These are phyloP conservation scores for Actias luna DNA, from an alignment of 2,888 invertebrate genomes.

Conservation along the genomic window DNA sequence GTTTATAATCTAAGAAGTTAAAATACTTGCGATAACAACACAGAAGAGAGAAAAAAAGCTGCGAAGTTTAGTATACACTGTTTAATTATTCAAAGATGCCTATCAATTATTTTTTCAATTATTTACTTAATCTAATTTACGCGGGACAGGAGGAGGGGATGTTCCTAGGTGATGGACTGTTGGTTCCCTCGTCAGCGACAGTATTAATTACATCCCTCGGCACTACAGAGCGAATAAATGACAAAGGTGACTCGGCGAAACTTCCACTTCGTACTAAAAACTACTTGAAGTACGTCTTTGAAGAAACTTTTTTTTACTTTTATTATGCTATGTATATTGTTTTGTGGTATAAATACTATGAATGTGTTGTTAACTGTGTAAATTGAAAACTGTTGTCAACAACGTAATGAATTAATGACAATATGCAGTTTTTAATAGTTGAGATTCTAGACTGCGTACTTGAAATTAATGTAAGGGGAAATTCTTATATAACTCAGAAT, in stretches of 20 bases:
- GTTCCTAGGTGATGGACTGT: neutral
- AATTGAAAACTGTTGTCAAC: too few species aligned
- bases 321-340: too few species aligned
- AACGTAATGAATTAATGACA: too few species aligned
- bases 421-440: too few species aligned
- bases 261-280: neutral
- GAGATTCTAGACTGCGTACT: too few species aligned
- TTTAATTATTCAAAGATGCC: neutral
- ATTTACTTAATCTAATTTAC: conserved; percentile 3
- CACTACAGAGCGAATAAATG: conserved; percentile 8
- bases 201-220: conserved; percentile 17
- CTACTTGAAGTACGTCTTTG: neutral
- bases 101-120: conserved; percentile 14
- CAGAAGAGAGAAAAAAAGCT: neutral
- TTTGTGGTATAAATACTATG: too few species aligned
- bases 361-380: too few species aligned
- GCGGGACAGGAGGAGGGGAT: neutral
- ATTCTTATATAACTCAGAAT: too few species aligned
- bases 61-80: neutral
- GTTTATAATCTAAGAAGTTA: too few species aligned
- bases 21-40: neutral
- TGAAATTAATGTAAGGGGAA: too few species aligned
- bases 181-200: neutral
- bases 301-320: neutral
- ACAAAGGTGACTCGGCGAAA: conserved; percentile 18